Conservation (phyloP, 2,888 invertebrate species). For the Platynereis dumerilii region DNA sequence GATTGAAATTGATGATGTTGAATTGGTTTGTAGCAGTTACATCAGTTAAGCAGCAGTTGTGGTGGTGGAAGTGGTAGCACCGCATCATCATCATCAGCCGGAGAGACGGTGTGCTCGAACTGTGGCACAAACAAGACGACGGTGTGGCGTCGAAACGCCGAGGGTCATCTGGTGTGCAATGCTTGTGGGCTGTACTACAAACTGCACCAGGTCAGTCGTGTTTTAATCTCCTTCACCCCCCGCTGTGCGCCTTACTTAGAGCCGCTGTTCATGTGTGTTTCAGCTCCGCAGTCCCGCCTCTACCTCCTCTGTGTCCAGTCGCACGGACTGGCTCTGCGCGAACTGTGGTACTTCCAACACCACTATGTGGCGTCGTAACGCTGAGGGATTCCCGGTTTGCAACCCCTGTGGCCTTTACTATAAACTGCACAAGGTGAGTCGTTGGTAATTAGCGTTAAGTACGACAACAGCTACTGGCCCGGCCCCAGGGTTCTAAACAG, state of each 20-base stretch:
- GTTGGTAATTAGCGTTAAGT: no score
- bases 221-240: background rate
- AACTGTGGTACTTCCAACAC: constrained; percentile 36
- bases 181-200: constrained; percentile 22
- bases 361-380: constrained; percentile 38
- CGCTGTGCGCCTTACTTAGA: background rate
- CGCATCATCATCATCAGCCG: no score
- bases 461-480: background rate
- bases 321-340: constrained; percentile 33
- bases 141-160: constrained; percentile 13
- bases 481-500: background rate
- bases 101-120: constrained; percentile 9
- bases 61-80: no score
- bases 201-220: constrained; percentile 20
- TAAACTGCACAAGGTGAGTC: constrained; percentile 37
- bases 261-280: constrained; percentile 1
- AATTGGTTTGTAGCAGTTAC: no score
- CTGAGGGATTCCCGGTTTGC: constrained; percentile 37
- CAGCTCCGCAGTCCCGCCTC: background rate
- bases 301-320: constrained; percentile 2
- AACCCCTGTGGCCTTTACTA: constrained; percentile 39
- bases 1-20: no score
- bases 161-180: constrained; percentile 12
- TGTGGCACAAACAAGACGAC: constrained; percentile 15
- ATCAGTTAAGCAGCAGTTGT: no score